Evolutionary conservation across 2,113 vertebrate species (phyloP).

Genomic region (Actinemys pallida): DNA sequence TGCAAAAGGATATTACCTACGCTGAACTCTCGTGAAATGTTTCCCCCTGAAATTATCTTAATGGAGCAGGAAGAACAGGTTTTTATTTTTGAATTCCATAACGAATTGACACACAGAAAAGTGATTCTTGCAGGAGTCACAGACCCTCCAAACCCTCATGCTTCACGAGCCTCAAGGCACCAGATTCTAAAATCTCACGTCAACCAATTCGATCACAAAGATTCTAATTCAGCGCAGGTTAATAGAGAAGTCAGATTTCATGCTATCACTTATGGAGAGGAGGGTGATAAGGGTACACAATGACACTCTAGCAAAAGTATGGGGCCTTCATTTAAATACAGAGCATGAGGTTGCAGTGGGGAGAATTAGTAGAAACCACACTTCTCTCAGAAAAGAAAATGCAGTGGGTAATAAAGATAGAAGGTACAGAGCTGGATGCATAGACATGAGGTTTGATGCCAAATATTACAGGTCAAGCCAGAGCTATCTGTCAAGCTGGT

Average conservation of each 20-base stretch:
- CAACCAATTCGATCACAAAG: constrained; percentile 28
- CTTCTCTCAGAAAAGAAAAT: constrained; percentile 61
- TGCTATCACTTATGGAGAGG: constrained; percentile 59
- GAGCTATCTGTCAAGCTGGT: constrained; percentile 64
- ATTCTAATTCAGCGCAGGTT: constrained; percentile 66
- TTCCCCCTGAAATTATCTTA: constrained; percentile 45
- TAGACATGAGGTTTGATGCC: constrained; percentile 67
- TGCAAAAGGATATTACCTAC: neutral
- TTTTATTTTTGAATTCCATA: constrained; percentile 57
- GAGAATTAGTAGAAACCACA: constrained; percentile 69
- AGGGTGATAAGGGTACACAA: constrained; percentile 63
- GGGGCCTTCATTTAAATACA: constrained; percentile 66
- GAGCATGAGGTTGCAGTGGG: constrained; percentile 66
- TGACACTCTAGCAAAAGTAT: constrained; percentile 67
- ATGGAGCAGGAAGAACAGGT: constrained; percentile 62
- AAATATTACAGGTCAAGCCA: constrained; percentile 45
- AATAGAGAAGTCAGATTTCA: constrained; percentile 73
- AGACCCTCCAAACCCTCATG: constrained; percentile 33
- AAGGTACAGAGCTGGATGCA: constrained; percentile 54
- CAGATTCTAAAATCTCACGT: neutral
- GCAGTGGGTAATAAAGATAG: constrained; percentile 65
- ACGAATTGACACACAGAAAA: constrained; percentile 7
- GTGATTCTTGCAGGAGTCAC: constrained; percentile 1
- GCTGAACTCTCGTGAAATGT: neutral
- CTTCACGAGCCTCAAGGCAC: constrained; percentile 15